phyloP scores from a whole-genome alignment of 1,140 invertebrate species.

The Zelostemma sp. region DNA sequence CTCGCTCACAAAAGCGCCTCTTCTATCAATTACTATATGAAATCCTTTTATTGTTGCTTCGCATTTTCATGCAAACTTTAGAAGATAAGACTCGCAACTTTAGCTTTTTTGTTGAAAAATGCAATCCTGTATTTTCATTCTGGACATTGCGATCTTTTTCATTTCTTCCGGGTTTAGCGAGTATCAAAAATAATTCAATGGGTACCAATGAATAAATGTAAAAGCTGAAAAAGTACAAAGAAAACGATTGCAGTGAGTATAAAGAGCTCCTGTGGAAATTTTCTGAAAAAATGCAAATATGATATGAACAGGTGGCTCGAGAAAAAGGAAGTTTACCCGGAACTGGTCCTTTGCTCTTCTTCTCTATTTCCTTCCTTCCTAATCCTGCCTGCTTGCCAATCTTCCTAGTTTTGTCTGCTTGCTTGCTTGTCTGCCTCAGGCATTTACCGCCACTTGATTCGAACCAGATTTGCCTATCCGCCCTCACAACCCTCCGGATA shows the following conservation, averaged over 20 bases:
- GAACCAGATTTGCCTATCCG: slow-evolving; percentile 56
- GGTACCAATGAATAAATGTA: too few species aligned
- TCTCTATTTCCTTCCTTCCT: slow-evolving; percentile 8
- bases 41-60: too few species aligned
- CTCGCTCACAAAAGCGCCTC: too few species aligned
- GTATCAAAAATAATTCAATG: too few species aligned
- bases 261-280: slow-evolving; percentile 48
- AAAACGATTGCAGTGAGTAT: slow-evolving; percentile 43
- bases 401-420: slow-evolving; percentile 25
- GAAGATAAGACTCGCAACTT: too few species aligned
- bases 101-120: too few species aligned
- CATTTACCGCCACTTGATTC: slow-evolving; percentile 64
- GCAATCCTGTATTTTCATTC: too few species aligned
- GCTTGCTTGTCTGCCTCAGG: slow-evolving; percentile 40
- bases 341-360: slow-evolving; percentile 15
- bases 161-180: too few species aligned
- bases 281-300: slow-evolving; percentile 59
- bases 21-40: too few species aligned
- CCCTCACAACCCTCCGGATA: slow-evolving; percentile 52
- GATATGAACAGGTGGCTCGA: slow-evolving; percentile 40
- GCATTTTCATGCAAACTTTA: too few species aligned
- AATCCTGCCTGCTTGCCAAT: slow-evolving; percentile 6
- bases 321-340: slow-evolving; percentile 31
- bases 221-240: slow-evolving; percentile 29
- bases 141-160: too few species aligned